Conservation (phyloP, 2,113 vertebrate genomes). For the Hippocampus abdominalis region DNA sequence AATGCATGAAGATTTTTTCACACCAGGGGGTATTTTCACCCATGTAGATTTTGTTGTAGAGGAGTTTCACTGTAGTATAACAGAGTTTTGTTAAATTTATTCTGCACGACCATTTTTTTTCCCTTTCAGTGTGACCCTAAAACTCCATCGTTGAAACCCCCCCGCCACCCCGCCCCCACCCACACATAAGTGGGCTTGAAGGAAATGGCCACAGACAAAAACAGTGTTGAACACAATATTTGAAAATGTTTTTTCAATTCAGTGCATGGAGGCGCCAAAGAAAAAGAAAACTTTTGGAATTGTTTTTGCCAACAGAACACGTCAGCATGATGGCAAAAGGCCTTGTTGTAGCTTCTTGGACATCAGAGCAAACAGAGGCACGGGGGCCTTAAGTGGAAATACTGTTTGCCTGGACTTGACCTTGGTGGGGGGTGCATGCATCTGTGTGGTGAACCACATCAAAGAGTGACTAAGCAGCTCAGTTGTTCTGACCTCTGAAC, state of each 20-base stretch:
- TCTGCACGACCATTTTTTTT: neutral
- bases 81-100: neutral
- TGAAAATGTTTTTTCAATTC: neutral
- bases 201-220: neutral
- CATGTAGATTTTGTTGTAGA: too few relatives aligned
- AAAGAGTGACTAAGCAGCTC: slow-evolving; percentile 51
- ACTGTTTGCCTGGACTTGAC: slow-evolving; percentile 64
- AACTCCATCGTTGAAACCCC: too few relatives aligned
- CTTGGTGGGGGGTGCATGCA: slow-evolving; percentile 22
- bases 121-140: neutral
- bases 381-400: slow-evolving; percentile 47
- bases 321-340: slow-evolving; percentile 26
- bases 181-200: neutral
- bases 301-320: neutral
- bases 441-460: slow-evolving; percentile 61
- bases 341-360: slow-evolving; percentile 32
- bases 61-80: too few relatives aligned
- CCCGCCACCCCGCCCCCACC: too few relatives aligned
- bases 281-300: neutral
- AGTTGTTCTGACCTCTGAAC: slow-evolving; percentile 67
- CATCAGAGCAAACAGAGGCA: slow-evolving; percentile 50
- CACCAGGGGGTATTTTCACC: too few relatives aligned
- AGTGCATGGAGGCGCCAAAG: neutral
- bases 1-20: too few relatives aligned
- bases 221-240: neutral